Percentiles rank a stretch among this genome's conserved stretches.
Evolutionary conservation across 2,113 vertebrate species (phyloP).

Genomic region (Eurypyga helias): DNA sequence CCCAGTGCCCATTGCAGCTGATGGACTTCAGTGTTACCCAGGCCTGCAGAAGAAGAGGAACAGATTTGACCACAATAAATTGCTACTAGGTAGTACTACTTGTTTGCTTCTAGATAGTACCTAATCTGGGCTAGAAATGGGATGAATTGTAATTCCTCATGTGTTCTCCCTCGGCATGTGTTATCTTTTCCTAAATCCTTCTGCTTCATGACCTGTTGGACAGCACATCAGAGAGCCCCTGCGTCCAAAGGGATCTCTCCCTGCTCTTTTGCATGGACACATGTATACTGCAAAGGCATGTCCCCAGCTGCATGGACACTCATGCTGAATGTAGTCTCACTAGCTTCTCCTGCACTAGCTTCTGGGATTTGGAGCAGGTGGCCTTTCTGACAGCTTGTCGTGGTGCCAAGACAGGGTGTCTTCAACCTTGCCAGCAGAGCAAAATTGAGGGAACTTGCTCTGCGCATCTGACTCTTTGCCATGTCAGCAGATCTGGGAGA

Average conservation of each 20-base stretch:
- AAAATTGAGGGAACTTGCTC: background rate
- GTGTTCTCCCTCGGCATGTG: background rate
- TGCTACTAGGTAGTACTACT: background rate
- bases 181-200: background rate
- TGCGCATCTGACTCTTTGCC: background rate
- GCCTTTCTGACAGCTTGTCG: background rate
- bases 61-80: background rate
- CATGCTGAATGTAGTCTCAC: background rate
- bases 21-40: background rate
- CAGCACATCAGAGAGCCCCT: background rate
- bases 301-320: background rate
- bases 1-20: background rate
- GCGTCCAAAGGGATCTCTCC: background rate
- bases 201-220: background rate
- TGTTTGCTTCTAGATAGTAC: background rate
- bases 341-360: background rate
- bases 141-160: background rate
- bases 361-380: background rate
- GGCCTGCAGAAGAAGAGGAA: background rate
- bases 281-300: accelerated
- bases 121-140: background rate
- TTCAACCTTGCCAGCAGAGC: background rate
- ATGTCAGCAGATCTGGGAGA: background rate
- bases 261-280: background rate
- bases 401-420: background rate